phyloP scores from a whole-genome alignment of 2,113 vertebrate species.

The Ondatra zibethicus region DNA sequence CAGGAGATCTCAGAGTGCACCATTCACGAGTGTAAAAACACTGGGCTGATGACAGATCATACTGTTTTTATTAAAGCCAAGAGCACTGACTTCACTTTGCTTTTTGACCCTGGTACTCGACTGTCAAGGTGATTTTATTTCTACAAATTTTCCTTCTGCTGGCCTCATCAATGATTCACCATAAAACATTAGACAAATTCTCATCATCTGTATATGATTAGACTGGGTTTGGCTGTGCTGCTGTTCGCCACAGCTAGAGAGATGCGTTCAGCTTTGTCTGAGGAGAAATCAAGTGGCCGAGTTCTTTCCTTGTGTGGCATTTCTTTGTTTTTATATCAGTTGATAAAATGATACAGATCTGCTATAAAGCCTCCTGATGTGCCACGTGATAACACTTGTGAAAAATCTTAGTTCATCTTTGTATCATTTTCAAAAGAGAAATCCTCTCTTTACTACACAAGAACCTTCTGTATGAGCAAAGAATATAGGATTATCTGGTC shows the following conservation, averaged over 20 bases:
- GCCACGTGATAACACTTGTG: slow-evolving; percentile 60
- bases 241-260: slow-evolving; percentile 81
- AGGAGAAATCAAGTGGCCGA: slow-evolving; percentile 84
- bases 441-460: neutral
- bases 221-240: slow-evolving; percentile 84
- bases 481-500: neutral
- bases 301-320: slow-evolving; percentile 77
- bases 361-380: slow-evolving; percentile 75
- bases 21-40: slow-evolving; percentile 91
- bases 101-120: slow-evolving; percentile 93
- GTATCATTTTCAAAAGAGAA: slow-evolving; percentile 43
- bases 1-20: slow-evolving; percentile 91
- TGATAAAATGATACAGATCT: slow-evolving; percentile 77
- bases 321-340: slow-evolving; percentile 81
- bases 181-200: slow-evolving; percentile 92
- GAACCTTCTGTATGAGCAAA: neutral
- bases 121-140: slow-evolving; percentile 95
- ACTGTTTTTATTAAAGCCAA: slow-evolving; percentile 95
- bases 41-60: slow-evolving; percentile 93
- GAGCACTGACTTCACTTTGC: slow-evolving; percentile 92
- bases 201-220: slow-evolving; percentile 95
- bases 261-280: slow-evolving; percentile 83
- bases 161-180: slow-evolving; percentile 88
- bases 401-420: slow-evolving; percentile 74
- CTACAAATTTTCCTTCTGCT: slow-evolving; percentile 94